A percentile compares a stretch with the other conserved stretches of the same genome.
These are phyloP conservation scores for Perdita meconis DNA, from an alignment of 2,888 invertebrate genomes.

Conservation along the genomic window DNA sequence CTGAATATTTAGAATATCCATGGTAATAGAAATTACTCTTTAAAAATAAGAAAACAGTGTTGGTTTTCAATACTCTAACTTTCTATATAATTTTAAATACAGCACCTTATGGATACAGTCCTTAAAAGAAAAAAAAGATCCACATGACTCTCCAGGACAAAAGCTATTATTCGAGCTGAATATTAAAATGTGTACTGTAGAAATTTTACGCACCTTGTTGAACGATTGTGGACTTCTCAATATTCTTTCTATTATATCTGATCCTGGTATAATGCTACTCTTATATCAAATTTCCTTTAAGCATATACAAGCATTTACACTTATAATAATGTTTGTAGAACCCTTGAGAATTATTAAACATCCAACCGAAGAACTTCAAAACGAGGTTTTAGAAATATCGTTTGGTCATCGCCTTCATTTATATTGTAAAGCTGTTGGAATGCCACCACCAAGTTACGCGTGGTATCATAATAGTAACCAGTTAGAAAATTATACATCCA, in stretches of 20 bases:
- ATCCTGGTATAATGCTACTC: slow-evolving; percentile 72
- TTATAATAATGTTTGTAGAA: slow-evolving; percentile 60
- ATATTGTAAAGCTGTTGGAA: slow-evolving; percentile 75
- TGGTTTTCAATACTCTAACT: not conserved
- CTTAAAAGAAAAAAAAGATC: slow-evolving; percentile 56
- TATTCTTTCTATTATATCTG: slow-evolving; percentile 72
- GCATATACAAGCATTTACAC: not conserved
- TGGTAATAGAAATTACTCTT: slow-evolving; percentile 63
- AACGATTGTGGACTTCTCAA: slow-evolving; percentile 71
- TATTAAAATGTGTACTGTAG: slow-evolving; percentile 76
- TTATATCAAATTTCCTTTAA: not conserved
- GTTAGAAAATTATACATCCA: slow-evolving; percentile 62
- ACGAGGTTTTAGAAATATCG: slow-evolving; percentile 53
- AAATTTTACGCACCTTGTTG: slow-evolving; percentile 70
- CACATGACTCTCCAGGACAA: slow-evolving; percentile 62
- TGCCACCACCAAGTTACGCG: slow-evolving; percentile 77
- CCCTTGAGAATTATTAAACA: slow-evolving; percentile 72
- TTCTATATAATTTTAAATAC: slow-evolving; percentile 4
- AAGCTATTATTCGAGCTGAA: slow-evolving; percentile 74
- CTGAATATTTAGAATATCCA: slow-evolving; percentile 62
- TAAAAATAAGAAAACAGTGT: not conserved
- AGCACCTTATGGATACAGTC: slow-evolving; percentile 68
- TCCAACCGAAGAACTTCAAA: slow-evolving; percentile 63
- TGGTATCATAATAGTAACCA: slow-evolving; percentile 76
- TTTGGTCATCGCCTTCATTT: slow-evolving; percentile 69